Evolutionary conservation across 2,797 vertebrate genomes (phyloP).

Genomic region (Streptopelia turtur): DNA sequence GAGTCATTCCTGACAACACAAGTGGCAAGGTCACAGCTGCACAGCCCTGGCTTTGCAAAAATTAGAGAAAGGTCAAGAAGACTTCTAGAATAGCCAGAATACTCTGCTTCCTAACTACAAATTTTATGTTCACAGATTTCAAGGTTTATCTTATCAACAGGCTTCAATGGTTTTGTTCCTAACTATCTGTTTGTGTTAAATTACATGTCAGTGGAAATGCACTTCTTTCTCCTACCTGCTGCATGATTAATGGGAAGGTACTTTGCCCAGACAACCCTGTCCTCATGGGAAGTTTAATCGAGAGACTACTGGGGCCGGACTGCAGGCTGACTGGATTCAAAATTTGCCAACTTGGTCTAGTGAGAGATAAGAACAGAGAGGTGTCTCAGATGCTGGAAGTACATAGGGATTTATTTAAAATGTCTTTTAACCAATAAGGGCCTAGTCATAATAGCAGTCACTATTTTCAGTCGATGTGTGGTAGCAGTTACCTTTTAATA

Average conservation of each 20-base stretch:
- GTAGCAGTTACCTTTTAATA: conserved; percentile 1
- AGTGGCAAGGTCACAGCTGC: background rate
- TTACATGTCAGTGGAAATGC: background rate
- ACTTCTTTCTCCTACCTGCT: background rate
- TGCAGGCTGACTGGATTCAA: background rate
- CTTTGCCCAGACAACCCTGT: background rate
- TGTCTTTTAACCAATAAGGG: background rate
- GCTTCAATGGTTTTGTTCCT: background rate
- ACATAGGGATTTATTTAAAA: background rate
- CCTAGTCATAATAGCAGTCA: conserved; percentile 22
- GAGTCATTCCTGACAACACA: background rate
- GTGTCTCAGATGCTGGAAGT: background rate
- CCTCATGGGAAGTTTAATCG: background rate
- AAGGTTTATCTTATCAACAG: background rate
- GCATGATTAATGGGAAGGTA: background rate
- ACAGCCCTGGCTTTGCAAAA: background rate
- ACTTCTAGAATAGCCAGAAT: background rate
- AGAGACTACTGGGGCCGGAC: background rate
- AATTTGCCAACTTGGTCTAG: background rate
- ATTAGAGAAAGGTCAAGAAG: background rate
- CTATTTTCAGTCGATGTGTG: conserved; percentile 50
- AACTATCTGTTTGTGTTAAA: background rate
- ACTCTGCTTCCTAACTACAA: background rate
- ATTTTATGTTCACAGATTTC: background rate
- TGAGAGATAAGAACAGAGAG: background rate